phyloP scores from a whole-genome alignment of 2,797 vertebrate species.

The Takifugu ocellatus region DNA sequence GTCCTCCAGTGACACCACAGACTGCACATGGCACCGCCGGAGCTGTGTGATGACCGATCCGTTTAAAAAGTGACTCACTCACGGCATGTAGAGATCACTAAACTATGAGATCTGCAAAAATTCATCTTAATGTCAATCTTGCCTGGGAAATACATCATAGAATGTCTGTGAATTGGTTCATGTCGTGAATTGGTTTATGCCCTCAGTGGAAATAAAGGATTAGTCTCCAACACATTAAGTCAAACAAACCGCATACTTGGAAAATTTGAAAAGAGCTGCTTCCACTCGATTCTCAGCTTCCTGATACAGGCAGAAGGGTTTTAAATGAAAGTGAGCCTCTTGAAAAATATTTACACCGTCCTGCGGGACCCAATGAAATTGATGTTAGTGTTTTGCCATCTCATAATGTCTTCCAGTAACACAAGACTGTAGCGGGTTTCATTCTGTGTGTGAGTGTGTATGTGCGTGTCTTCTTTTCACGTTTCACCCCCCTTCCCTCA shows the following conservation, averaged over 20 bases:
- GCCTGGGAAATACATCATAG: not conserved
- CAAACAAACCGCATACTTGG: constrained; percentile 31
- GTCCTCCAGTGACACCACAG: constrained; percentile 2
- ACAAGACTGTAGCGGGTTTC: constrained; percentile 58
- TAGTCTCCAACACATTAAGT: constrained; percentile 41
- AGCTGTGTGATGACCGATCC: constrained; percentile 20
- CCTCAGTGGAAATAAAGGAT: constrained; percentile 42
- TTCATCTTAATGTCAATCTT: not conserved
- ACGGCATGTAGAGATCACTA: constrained; percentile 36
- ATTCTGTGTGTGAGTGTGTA: constrained; percentile 49
- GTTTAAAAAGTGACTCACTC: constrained; percentile 4
- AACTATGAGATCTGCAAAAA: constrained; percentile 12
- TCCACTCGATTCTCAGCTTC: constrained; percentile 34
- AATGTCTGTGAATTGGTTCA: too few relatives aligned
- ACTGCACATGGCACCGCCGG: not conserved
- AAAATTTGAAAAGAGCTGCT: constrained; percentile 49
- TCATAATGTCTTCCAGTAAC: constrained; percentile 66
- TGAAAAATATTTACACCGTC: constrained; percentile 63
- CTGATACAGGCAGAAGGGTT: constrained; percentile 54
- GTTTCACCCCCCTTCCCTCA: constrained; percentile 32
- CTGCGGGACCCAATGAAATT: constrained; percentile 53
- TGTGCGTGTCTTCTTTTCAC: constrained; percentile 47
- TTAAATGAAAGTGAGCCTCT: constrained; percentile 61
- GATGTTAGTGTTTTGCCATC: constrained; percentile 64
- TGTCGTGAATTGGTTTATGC: constrained; percentile 19